Evolutionary conservation across 2,113 vertebrate genomes (phyloP).

Genomic region (Tapirus terrestris): DNA sequence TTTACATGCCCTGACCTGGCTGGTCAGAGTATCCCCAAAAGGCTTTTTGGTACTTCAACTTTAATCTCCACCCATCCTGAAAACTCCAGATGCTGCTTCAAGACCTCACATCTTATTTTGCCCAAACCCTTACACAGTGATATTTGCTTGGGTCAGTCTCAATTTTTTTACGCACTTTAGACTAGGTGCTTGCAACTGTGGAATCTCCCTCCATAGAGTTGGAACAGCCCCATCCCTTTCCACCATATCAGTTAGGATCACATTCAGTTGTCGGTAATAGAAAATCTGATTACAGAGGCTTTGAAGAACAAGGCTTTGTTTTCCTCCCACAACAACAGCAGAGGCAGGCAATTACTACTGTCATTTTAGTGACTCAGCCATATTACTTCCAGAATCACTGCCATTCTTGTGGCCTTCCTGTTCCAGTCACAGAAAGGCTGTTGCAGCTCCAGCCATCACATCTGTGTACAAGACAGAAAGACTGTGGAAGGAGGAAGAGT

Average conservation of each 20-base stretch:
- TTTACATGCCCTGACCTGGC: background rate
- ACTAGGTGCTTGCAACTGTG: background rate
- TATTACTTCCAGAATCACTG: background rate
- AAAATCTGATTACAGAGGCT: background rate
- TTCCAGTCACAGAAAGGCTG: background rate
- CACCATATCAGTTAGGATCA: background rate
- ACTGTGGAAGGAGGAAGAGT: background rate
- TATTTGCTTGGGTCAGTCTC: background rate
- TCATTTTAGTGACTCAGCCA: background rate
- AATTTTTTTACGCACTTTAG: background rate
- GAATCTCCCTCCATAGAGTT: background rate
- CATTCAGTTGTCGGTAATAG: background rate
- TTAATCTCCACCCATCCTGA: background rate
- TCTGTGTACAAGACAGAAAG: background rate
- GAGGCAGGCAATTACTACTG: background rate
- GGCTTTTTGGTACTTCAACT: background rate
- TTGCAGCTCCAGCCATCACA: background rate
- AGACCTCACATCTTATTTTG: background rate
- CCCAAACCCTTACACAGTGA: accelerated
- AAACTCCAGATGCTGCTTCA: background rate
- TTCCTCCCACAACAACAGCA: background rate
- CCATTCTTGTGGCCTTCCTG: background rate
- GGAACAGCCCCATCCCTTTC: background rate
- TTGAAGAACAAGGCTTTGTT: background rate
- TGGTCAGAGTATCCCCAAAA: background rate